These are phyloP conservation scores for Henricia sp. DNA, from an alignment of 53 echinoderm and acorn worm species.

Conservation along the genomic window DNA sequence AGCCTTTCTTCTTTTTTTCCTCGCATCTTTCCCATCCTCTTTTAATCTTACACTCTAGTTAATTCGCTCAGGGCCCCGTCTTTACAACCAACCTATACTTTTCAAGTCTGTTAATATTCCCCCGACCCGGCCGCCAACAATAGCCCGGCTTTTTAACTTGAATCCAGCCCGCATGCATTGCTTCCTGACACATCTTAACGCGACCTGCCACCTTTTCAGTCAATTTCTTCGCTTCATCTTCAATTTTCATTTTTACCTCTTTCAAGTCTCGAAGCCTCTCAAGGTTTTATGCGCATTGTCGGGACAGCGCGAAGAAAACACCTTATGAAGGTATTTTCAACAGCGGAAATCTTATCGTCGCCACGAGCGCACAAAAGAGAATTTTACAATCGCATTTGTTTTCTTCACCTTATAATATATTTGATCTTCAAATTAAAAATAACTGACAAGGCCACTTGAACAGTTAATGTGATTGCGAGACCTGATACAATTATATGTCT, in stretches of 20 bases:
- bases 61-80: not conserved
- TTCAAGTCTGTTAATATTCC: not conserved
- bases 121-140: constrained; percentile 14
- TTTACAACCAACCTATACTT: not conserved
- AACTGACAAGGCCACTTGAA: no score
- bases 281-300: no score
- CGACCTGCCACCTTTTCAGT: constrained; percentile 12
- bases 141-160: not conserved
- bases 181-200: constrained; percentile 12
- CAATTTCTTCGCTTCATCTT: not conserved
- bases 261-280: not conserved
- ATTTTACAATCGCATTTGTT: no score
- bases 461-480: no score
- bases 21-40: not conserved
- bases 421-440: no score
- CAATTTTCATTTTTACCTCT: not conserved
- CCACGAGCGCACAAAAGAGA: no score
- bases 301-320: no score
- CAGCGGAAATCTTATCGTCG: no score
- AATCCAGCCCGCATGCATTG: not conserved
- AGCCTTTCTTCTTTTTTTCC: not conserved
- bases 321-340: no score
- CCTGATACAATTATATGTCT: no score
- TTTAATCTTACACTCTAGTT: constrained; percentile 15
- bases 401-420: no score